A percentile compares a stretch with the other conserved stretches of the same genome.
Evolutionary conservation across 2,888 invertebrate species (phyloP).

Genomic region (Brenthis hecate): DNA sequence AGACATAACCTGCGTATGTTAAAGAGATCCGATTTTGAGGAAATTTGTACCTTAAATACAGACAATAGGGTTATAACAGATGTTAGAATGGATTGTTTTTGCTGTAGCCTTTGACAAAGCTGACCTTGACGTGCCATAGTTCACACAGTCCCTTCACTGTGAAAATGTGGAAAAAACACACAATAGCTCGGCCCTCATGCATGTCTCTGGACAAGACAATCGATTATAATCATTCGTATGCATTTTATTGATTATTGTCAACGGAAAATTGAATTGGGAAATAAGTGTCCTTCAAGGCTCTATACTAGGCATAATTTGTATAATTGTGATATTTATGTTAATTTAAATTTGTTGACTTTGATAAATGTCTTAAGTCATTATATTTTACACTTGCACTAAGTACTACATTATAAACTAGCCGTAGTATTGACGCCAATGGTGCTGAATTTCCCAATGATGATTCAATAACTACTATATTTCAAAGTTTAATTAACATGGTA

Average conservation of each 20-base stretch:
- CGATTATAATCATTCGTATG: slow-evolving; percentile 73
- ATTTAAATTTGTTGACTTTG: slow-evolving; percentile 9
- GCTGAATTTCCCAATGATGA: not conserved
- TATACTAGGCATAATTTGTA: slow-evolving; percentile 43
- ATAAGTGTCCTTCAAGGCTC: slow-evolving; percentile 62
- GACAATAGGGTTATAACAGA: slow-evolving; percentile 31
- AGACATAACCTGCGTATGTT: slow-evolving; percentile 22
- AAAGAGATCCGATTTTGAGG: slow-evolving; percentile 19
- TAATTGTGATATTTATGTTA: slow-evolving; percentile 5
- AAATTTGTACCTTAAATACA: slow-evolving; percentile 37
- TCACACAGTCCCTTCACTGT: slow-evolving; percentile 80
- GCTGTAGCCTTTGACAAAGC: slow-evolving; percentile 66
- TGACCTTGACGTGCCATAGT: slow-evolving; percentile 75
- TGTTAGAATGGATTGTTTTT: slow-evolving; percentile 37
- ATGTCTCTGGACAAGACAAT: slow-evolving; percentile 73
- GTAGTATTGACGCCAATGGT: not conserved
- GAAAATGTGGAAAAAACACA: slow-evolving; percentile 76
- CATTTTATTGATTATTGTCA: slow-evolving; percentile 78
- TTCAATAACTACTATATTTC: no score
- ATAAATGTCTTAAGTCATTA: slow-evolving; percentile 3
- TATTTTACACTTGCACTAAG: slow-evolving; percentile 3
- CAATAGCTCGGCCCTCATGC: slow-evolving; percentile 73
- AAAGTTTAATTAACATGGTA: no score
- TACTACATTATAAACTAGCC: slow-evolving; percentile 13
- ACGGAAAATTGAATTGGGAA: slow-evolving; percentile 67